phyloP scores from a whole-genome alignment of 2,113 vertebrate species.

The Lepidothrix coronata region DNA sequence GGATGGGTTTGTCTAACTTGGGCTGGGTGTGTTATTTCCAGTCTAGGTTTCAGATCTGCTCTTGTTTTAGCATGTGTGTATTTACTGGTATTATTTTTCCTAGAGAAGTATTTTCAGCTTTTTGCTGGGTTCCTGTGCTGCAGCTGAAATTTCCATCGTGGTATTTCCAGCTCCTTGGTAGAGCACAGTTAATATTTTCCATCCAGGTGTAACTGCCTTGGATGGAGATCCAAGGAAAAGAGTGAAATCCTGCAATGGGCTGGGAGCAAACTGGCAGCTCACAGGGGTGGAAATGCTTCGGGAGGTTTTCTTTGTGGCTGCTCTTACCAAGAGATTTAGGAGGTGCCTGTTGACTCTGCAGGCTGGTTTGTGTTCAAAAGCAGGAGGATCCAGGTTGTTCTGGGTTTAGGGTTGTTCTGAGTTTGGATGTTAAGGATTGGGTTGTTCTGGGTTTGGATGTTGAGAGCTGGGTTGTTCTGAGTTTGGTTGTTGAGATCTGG shows the following conservation, averaged over 20 bases:
- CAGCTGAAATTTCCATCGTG: background rate
- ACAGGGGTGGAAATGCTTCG: background rate
- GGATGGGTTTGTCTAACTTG: background rate
- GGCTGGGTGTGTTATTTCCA: background rate
- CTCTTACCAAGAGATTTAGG: background rate
- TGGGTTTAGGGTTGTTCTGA: background rate
- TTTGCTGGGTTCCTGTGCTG: background rate
- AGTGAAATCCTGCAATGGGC: background rate
- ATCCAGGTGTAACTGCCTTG: conserved; percentile 34
- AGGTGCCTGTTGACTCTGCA: background rate
- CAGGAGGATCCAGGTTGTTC: background rate
- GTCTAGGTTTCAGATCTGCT: background rate
- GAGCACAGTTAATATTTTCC: conserved; percentile 27
- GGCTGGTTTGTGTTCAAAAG: background rate
- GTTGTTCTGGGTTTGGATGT: too few relatives aligned
- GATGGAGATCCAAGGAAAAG: background rate
- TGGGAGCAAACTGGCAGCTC: background rate
- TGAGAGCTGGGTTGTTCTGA: too few relatives aligned
- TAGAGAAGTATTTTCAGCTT: conserved; percentile 52
- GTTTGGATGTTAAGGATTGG: too few relatives aligned
- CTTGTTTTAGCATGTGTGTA: conserved; percentile 6
- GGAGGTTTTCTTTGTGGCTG: background rate
- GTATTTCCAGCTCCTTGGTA: background rate
- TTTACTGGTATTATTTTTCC: conserved; percentile 37
- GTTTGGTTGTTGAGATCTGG: too few relatives aligned